Percentiles rank a stretch among this genome's conserved stretches.
Evolutionary conservation across 1,140 invertebrate genomes (phyloP).

Genomic region (Ruditapes philippinarum): DNA sequence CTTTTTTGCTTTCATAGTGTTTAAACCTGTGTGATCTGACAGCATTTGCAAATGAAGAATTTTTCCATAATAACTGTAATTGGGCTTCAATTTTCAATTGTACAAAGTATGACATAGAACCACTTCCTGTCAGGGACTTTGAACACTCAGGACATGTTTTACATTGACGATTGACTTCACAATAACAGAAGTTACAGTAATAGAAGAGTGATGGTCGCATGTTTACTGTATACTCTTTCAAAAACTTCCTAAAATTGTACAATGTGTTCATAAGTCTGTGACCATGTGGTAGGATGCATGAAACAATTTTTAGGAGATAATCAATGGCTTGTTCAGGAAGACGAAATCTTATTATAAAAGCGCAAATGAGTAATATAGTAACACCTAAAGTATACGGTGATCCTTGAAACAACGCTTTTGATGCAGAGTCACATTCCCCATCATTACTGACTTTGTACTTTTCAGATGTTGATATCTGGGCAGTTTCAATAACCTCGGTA

Average conservation of each 20-base stretch:
- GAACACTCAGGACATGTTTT: conserved; percentile 5
- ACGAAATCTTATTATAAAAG: conserved; percentile 9
- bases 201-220: conserved; percentile 1
- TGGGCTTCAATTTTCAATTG: background rate
- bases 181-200: conserved; percentile 30
- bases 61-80: conserved; percentile 10
- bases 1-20: conserved; percentile 19
- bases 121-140: conserved; percentile 1
- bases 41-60: background rate
- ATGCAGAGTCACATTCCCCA: background rate
- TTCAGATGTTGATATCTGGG: background rate
- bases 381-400: background rate
- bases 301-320: background rate
- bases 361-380: conserved; percentile 25
- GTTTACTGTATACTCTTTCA: background rate
- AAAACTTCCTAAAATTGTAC: conserved; percentile 27
- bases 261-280: too few relatives aligned
- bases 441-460: background rate
- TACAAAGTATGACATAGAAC: conserved; percentile 17
- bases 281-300: background rate
- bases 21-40: conserved; percentile 33
- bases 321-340: background rate
- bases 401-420: conserved; percentile 9
- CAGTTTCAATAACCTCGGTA: background rate
- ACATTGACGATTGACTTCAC: conserved; percentile 21